Evolutionary conservation across 2,888 invertebrate genomes (phyloP).

Genomic region (Coleophora flavipennella): DNA sequence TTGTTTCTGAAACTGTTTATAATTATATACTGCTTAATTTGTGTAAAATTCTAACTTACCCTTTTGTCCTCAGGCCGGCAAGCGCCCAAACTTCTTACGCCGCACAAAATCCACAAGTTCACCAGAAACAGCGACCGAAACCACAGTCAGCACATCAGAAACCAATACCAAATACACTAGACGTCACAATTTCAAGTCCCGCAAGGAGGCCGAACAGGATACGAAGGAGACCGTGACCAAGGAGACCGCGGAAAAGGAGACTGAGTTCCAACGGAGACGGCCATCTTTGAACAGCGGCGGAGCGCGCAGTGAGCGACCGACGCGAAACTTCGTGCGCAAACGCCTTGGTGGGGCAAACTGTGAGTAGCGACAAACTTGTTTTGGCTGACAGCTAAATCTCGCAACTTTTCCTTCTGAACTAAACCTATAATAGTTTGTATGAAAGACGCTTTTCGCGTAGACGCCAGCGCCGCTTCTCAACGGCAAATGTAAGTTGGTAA

Average conservation of each 20-base stretch:
- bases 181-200: slow-evolving; percentile 34
- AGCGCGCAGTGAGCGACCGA: slow-evolving; percentile 52
- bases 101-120: slow-evolving; percentile 54
- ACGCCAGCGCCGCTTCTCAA: not conserved
- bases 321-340: slow-evolving; percentile 49
- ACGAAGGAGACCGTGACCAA: slow-evolving; percentile 17
- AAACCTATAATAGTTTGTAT: too few relatives aligned
- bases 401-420: too few relatives aligned
- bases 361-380: slow-evolving; percentile 30
- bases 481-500: slow-evolving; percentile 1
- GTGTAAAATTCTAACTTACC: slow-evolving; percentile 33
- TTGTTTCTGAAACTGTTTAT: too few relatives aligned
- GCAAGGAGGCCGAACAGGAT: slow-evolving; percentile 19
- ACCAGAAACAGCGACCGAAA: slow-evolving; percentile 20
- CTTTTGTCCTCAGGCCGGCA: slow-evolving; percentile 38
- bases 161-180: slow-evolving; percentile 43
- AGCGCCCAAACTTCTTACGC: slow-evolving; percentile 44
- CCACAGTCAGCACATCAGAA: slow-evolving; percentile 27
- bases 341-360: slow-evolving; percentile 52
- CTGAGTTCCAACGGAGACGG: slow-evolving; percentile 32
- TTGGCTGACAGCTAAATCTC: not conserved
- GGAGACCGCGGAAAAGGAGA: slow-evolving; percentile 16
- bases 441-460: too few relatives aligned
- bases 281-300: slow-evolving; percentile 42
- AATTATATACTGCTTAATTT: too few relatives aligned